Conservation (phyloP, 2,888 invertebrate species). For the Hydrotaea cyrtoneurina region DNA sequence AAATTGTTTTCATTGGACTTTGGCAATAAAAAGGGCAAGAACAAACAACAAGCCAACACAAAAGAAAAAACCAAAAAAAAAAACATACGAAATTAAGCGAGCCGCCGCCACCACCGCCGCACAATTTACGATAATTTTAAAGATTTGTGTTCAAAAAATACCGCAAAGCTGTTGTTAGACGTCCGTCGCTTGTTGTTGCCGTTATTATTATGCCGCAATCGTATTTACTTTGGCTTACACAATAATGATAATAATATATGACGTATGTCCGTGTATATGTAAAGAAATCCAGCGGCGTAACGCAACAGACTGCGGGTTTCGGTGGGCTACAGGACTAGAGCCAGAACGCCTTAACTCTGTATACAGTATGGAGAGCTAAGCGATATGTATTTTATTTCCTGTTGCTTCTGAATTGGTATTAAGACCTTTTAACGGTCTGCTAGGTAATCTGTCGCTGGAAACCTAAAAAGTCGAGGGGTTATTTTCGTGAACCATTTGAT, state of each 20-base stretch:
- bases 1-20: constrained; percentile 63
- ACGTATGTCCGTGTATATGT: not conserved
- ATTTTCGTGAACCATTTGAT: too few species aligned
- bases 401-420: too few species aligned
- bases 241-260: constrained; percentile 65
- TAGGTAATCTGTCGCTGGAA: too few species aligned
- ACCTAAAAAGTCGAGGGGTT: too few species aligned
- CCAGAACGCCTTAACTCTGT: too few species aligned
- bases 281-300: too few species aligned
- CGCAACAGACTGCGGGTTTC: too few species aligned
- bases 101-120: constrained; percentile 59
- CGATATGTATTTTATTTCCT: too few species aligned
- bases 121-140: constrained; percentile 67
- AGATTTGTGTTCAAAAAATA: constrained; percentile 67
- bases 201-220: constrained; percentile 65
- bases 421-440: too few species aligned
- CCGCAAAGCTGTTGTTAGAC: constrained; percentile 65
- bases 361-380: too few species aligned
- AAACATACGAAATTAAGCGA: constrained; percentile 16
- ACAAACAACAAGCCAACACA: too few species aligned
- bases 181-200: constrained; percentile 47
- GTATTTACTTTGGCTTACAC: constrained; percentile 63
- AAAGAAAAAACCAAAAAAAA: constrained; percentile 30
- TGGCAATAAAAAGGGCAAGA: constrained; percentile 36
- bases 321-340: too few species aligned